A percentile compares a stretch with the other conserved stretches of the same genome.
Evolutionary conservation across 2,113 vertebrate species (phyloP).

Genomic region (Rhea pennata): DNA sequence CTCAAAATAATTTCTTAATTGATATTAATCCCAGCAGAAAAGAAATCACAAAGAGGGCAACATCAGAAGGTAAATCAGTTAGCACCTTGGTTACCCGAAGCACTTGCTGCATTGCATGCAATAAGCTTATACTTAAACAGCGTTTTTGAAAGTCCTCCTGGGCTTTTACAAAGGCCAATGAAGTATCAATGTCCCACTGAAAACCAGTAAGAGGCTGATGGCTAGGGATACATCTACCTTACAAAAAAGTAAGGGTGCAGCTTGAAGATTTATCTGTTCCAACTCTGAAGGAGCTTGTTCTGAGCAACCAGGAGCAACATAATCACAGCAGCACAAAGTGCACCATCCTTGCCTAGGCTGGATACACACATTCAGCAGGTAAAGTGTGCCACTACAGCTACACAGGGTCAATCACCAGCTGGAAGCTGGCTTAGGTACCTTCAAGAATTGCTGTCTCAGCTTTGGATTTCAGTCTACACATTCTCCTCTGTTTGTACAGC

Average conservation of each 20-base stretch:
- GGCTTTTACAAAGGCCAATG: neutral
- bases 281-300: neutral
- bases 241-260: neutral
- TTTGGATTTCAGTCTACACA: neutral
- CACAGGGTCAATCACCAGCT: neutral
- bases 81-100: neutral
- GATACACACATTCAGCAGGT: neutral
- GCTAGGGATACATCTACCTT: neutral
- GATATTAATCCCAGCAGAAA: neutral
- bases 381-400: neutral
- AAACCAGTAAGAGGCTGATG: neutral
- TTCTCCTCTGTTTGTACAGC: neutral
- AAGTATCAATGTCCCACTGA: neutral
- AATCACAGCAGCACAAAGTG: neutral
- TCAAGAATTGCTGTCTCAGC: neutral
- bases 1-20: neutral
- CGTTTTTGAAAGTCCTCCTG: too few relatives aligned
- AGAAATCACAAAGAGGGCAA: neutral
- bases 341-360: neutral
- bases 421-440: neutral
- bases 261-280: neutral
- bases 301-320: neutral
- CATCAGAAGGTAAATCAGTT: neutral
- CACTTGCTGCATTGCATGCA: rapidly evolving
- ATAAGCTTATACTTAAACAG: neutral